A percentile compares a stretch with the other conserved stretches of the same genome.
Conservation (phyloP, 1,140 invertebrate genomes). For the Zaprionus camerounensis region DNA sequence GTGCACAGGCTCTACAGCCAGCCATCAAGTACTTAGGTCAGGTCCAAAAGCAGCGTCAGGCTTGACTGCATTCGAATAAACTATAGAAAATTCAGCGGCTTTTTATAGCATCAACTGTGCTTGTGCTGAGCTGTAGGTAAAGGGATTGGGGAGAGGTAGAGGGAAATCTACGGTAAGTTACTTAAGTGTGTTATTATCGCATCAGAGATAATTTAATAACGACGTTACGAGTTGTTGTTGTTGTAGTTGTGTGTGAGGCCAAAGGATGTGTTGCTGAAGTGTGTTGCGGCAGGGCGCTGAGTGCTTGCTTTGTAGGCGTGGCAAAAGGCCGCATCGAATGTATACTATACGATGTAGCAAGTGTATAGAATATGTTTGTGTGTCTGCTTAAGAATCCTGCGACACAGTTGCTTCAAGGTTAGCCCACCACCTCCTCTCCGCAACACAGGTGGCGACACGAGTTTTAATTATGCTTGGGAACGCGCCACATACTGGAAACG, state of each 20-base stretch:
- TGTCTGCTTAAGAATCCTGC: constrained; percentile 3
- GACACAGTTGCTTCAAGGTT: constrained; percentile 37
- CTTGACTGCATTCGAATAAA: constrained; percentile 80
- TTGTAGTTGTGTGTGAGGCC: constrained; percentile 49
- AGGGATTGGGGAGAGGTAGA: background rate
- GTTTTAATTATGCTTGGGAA: constrained; percentile 27
- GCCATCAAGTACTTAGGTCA: constrained; percentile 67
- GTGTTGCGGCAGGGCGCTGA: constrained; percentile 71
- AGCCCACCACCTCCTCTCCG: background rate
- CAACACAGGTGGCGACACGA: constrained; percentile 21
- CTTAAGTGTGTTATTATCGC: constrained; percentile 80
- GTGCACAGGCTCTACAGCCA: constrained; percentile 29
- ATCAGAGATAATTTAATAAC: constrained; percentile 82
- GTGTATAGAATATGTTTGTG: constrained; percentile 1
- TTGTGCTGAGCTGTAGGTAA: background rate
- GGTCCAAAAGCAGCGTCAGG: constrained; percentile 60
- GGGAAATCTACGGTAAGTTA: constrained; percentile 39
- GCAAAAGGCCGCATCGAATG: constrained; percentile 31
- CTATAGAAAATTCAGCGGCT: constrained; percentile 80
- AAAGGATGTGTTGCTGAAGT: constrained; percentile 76
- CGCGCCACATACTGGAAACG: background rate
- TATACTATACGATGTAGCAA: background rate
- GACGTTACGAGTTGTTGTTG: constrained; percentile 50
- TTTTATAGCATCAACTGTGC: constrained; percentile 61
- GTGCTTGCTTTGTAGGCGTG: constrained; percentile 49